These are phyloP conservation scores for Papilio dardanus DNA, from an alignment of 1,140 invertebrate genomes.

Conservation along the genomic window DNA sequence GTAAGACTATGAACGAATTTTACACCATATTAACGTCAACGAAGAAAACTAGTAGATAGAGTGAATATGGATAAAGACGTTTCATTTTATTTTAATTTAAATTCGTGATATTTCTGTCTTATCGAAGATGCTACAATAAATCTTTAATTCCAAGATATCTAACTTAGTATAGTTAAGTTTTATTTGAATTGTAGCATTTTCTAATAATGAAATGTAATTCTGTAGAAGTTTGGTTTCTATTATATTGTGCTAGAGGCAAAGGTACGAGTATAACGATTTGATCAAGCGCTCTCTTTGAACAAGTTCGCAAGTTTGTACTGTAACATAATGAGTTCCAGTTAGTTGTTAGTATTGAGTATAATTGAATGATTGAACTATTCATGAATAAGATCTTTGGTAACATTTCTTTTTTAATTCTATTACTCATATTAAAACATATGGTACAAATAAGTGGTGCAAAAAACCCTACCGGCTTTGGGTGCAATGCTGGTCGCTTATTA, in stretches of 20 bases:
- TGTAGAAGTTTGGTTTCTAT: neutral
- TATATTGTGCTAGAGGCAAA: neutral
- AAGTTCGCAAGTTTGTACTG: conserved; percentile 9
- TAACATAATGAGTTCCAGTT: conserved; percentile 7
- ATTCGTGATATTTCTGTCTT: no score
- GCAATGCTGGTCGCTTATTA: no score
- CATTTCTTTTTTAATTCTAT: neutral
- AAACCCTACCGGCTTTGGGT: no score
- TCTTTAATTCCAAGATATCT: no score
- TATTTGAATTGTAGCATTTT: neutral
- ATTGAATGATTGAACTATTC: conserved; percentile 13
- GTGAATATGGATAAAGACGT: no score
- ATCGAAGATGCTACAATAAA: no score
- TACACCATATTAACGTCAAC: neutral
- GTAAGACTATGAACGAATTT: neutral
- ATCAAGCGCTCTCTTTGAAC: neutral
- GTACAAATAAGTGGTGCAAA: no score
- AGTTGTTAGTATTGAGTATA: conserved; percentile 2
- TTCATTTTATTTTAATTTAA: no score
- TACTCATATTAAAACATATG: neutral
- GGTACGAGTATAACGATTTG: conserved; percentile 18
- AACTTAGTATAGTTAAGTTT: no score
- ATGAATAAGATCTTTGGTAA: neutral
- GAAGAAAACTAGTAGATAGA: no score
- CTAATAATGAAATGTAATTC: neutral